phyloP scores from a whole-genome alignment of 2,113 vertebrate species.

The Diphyllodes magnificus region DNA sequence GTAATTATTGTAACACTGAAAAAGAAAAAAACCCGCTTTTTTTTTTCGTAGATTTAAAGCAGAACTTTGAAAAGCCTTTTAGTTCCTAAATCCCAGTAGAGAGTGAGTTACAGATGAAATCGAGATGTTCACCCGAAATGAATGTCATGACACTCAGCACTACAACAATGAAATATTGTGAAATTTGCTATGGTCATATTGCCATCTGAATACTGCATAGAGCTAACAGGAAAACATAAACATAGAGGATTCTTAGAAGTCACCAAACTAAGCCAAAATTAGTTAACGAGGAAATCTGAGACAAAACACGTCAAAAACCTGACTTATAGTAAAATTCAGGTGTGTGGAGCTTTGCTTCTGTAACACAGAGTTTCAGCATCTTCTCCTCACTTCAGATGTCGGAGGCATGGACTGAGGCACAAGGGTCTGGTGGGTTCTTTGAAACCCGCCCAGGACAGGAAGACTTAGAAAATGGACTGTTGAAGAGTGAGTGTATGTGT shows the following conservation, averaged over 20 bases:
- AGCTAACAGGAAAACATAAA: neutral
- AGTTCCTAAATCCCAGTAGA: neutral
- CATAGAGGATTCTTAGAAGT: neutral
- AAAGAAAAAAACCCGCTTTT: neutral
- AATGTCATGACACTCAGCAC: neutral
- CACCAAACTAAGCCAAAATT: neutral
- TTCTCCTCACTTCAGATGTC: neutral
- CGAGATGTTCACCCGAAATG: rapidly evolving
- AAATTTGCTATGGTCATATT: neutral
- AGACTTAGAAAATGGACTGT: neutral
- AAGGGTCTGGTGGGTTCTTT: neutral
- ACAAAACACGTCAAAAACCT: neutral
- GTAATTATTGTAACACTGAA: neutral
- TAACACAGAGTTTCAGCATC: neutral
- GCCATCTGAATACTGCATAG: neutral
- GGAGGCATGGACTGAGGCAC: neutral
- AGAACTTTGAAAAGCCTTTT: neutral
- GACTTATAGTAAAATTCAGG: neutral
- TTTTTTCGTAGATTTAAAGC: neutral
- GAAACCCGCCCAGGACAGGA: neutral
- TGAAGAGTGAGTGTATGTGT: neutral
- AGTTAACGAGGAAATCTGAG: neutral
- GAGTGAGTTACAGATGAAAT: neutral
- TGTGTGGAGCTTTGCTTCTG: neutral
- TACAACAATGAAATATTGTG: neutral